These are phyloP conservation scores for Potamarius usumacintae DNA, from an alignment of 2,113 vertebrate species.

Conservation along the genomic window DNA sequence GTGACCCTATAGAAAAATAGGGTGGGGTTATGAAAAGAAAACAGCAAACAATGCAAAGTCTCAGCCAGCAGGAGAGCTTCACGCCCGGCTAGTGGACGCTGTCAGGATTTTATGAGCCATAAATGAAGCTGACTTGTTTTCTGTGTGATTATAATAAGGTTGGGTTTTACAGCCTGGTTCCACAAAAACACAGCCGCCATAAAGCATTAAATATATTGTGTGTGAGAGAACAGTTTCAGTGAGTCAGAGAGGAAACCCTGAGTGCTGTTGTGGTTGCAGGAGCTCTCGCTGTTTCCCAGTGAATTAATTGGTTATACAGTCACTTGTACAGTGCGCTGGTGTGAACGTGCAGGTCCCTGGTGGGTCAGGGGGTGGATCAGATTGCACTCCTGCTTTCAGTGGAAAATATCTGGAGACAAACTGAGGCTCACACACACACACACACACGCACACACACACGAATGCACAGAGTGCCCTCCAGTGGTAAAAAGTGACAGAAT, in stretches of 20 bases:
- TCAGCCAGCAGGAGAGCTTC: background rate
- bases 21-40: background rate
- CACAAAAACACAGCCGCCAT: constrained; percentile 9
- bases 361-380: background rate
- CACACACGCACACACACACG: constrained; percentile 13
- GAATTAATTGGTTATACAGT: constrained; percentile 16
- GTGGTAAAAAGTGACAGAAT: constrained; percentile 57
- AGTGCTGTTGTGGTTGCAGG: background rate
- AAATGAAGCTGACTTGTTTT: constrained; percentile 14
- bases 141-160: constrained; percentile 8
- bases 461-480: constrained; percentile 68
- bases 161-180: constrained; percentile 35
- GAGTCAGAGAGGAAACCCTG: background rate
- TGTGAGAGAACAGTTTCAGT: background rate
- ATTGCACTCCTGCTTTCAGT: background rate
- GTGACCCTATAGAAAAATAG: background rate
- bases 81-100: background rate
- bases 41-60: background rate
- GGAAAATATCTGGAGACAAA: background rate
- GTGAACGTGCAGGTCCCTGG: background rate
- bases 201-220: background rate
- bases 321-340: background rate
- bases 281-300: background rate
- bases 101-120: constrained; percentile 11
- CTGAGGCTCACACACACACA: background rate